Evolutionary conservation across 2,888 invertebrate species (phyloP), one percentile per base, ranked within the genome.

Genomic region (Lasioglossum vierecki): DNA sequence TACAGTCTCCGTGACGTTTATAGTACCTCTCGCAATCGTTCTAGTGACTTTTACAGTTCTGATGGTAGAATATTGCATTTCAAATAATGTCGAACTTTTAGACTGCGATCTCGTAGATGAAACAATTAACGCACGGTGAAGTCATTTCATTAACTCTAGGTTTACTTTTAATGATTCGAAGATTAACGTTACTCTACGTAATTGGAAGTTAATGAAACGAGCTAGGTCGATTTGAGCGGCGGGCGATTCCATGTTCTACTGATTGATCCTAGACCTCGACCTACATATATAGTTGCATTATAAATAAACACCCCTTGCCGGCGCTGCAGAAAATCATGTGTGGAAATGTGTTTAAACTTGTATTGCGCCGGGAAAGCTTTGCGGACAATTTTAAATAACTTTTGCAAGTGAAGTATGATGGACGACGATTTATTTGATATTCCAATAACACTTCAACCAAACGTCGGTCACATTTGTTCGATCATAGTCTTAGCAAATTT

Each of bases 221-320:
- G 26, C 71, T 26, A 30, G 41, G 15, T 15, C 70, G 71, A 41
- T 71, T 78, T 46, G 63, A 75, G 30, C 18, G 8, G 8, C 22
- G 60, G 46, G 39, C 74, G 75, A 82, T 78, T 80, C 53, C 68
- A 80, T 80, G 82, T 84, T 84, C 82, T 46, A 79, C 66, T 53
- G 68, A 15, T 57, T 75, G 26, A 66, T 76, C 68, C 76, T 66
- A 82, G 72, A 83, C 76, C 79, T 74, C 84, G 72, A 76, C 73
- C 83, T 46, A 79, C 71, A 72, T 76, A 79, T 75, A 72, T 76
- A 60, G 71, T 63, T n/a, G 44, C 46, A 83, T 76, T 83, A 84
- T 84, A 84, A 84, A 84, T 84, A 82, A 82, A 75, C 41, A 35
- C 71, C 79, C 72, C 78, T 76, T 60, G 18, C 41, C 39, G 26